Evolutionary conservation across 1,140 invertebrate species (phyloP), one percentile per base, ranked within the genome.

Genomic region (Lepidostoma basale): DNA sequence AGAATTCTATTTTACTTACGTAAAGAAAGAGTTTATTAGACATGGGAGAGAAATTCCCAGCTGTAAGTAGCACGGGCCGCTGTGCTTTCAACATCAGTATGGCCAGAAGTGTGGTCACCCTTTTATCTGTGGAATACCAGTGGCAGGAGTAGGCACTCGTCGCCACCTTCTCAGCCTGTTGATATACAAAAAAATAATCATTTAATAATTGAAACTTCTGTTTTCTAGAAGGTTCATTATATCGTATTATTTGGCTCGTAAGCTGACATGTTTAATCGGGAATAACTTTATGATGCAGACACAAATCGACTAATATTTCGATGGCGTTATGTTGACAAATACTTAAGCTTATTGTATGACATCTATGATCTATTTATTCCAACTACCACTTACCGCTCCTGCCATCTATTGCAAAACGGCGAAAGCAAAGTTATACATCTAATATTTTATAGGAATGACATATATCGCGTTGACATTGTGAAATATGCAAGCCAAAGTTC

Each of bases 141-240:
- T 45, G 39, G 6, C 60, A 62, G 3, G 42, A 14, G 36, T 68
- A 72, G 2, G 67, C 70, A 25, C 70, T 72, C 2, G 20, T 10
- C 6, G 54, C 63, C 33, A 72, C 62, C 42, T 72, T 72, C 18
- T 40, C 56, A 39, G 70, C 70, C 70, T 72, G n/a, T 47, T 67
- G 62, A 58, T 9, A 54, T 26, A 16, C 12, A 47, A 12, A 26
- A 2, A 49, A 18, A 30, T n/a, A 1, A 16, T 47, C 22, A 36
- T 36, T 10, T 25, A 6, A 56, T 25, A 3, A 26, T 22, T 56
- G 3, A 22, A 28, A 56, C 12, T 25, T n/a, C n/a, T n/a, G n/a
- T n/a, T n/a, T n/a, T n/a, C n/a, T n/a, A n/a, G n/a, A n/a, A n/a
- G n/a, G n/a, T n/a, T n/a, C n/a, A n/a, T n/a, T n/a, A n/a, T n/a